These are phyloP conservation scores for Astropecten irregularis DNA, from an alignment of 53 echinoderm and acorn worm species.

Conservation along the genomic window DNA sequence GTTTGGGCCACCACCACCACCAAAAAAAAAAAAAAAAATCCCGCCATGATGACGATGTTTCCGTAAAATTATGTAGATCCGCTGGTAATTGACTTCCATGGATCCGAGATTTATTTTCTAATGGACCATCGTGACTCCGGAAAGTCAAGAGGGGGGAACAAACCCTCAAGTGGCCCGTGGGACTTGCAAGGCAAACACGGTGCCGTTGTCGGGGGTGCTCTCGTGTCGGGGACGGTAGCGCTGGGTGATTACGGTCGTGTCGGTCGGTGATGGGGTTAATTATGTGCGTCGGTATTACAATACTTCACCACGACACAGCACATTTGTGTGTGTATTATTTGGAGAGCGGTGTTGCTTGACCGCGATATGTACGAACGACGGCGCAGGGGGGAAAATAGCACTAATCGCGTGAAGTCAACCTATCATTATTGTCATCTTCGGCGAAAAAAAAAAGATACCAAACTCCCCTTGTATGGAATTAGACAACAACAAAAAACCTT, in stretches of 20 bases:
- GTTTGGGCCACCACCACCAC: no score
- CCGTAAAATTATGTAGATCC: slow-evolving; percentile 1
- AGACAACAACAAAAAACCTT: no score
- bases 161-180: background rate
- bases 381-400: background rate
- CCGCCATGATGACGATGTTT: no score
- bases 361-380: background rate
- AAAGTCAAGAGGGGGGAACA: no score
- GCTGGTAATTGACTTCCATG: slow-evolving; percentile 31
- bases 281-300: background rate
- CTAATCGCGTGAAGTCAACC: slow-evolving; percentile 38
- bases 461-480: no score
- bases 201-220: no score
- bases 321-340: no score
- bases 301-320: background rate
- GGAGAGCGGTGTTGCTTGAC: background rate
- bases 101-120: slow-evolving; percentile 17
- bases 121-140: slow-evolving; percentile 49
- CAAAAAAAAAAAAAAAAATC: no score
- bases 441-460: slow-evolving; percentile 44
- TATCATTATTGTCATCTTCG: slow-evolving; percentile 40
- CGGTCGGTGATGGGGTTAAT: slow-evolving; percentile 12
- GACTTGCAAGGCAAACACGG: slow-evolving; percentile 13
- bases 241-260: no score
- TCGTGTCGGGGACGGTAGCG: no score